Evolutionary conservation across 1,140 invertebrate genomes (phyloP), one percentile per base, ranked within the genome.

Genomic region (Oryzaephilus surinamensis): DNA sequence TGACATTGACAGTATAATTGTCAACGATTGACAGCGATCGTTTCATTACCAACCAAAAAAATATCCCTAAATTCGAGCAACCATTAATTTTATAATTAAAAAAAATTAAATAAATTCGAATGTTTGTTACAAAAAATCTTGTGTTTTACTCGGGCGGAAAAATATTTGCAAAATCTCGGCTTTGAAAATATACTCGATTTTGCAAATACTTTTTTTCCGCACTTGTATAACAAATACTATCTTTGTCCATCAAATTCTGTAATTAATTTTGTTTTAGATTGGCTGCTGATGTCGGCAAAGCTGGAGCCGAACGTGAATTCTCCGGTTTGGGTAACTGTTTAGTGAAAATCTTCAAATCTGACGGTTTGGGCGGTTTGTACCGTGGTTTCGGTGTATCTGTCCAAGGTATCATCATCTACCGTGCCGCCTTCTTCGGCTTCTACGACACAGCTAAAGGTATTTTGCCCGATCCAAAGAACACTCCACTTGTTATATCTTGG

Each of bases 401-500:
- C 13, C 84, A 87, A 63, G 84, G 84, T 62, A 86, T 86, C 53
- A 84, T 86, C 34, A 84, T 86, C 55, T 86, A 86, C 60, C 72
- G 89, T 60, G 90, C 88, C 11, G 80, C 84, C 33, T 95, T 91
- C 69, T 95, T 95, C 57, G 90, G 91, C 48, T 82, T 89, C 64
- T 95, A 84, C 57, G 91, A 95, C 62, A 93, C 89, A 37, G 79
- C 86, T 41, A 88, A 89, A 63, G 86, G 79, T 42, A 81, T 92
- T 71, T 58, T 93, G 38, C 79, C 86, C 6, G 81, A 91, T 46
- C 76, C 80, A 2, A 83, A 84, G 62, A 83, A 86, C 54, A 84
- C 83, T 38, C 76, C 77, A 38, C 65, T 92, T 54, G 46, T 84
- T 19, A 55, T 82, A 30, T 84, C 82, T 12, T 91, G 84, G 77